These are phyloP conservation scores for Mus spretus DNA, from an alignment of 2,797 vertebrate genomes.

Conservation along the genomic window DNA sequence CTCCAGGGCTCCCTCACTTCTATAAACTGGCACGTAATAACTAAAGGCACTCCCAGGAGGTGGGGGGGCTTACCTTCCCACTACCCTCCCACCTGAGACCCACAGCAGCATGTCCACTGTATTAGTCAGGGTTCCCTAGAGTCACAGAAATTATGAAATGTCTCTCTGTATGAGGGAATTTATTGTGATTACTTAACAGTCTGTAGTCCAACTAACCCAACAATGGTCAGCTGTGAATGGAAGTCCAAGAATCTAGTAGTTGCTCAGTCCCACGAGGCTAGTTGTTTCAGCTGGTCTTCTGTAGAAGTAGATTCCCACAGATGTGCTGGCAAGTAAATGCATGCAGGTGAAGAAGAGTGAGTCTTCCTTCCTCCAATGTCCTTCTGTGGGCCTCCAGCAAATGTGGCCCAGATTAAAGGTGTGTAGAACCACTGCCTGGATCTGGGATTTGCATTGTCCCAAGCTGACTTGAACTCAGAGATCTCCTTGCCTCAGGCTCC, in stretches of 20 bases:
- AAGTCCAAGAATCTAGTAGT: not conserved
- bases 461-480: not conserved
- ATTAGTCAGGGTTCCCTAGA: not conserved
- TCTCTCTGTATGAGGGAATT: not conserved
- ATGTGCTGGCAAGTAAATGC: not conserved
- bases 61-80: not conserved
- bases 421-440: not conserved
- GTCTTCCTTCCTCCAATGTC: not conserved
- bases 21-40: not conserved
- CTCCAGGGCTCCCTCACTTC: slow-evolving; percentile 40
- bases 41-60: not conserved
- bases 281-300: not conserved
- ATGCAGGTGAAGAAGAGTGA: not conserved
- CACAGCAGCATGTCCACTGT: not conserved
- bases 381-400: not conserved
- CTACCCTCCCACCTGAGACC: not conserved
- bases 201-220: not conserved
- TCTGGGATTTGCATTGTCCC: not conserved
- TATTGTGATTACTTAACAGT: not conserved
- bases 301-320: not conserved
- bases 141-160: not conserved
- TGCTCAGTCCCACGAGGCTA: not conserved
- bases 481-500: not conserved
- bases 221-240: not conserved
- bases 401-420: not conserved